A percentile compares a stretch with the other conserved stretches of the same genome.
Evolutionary conservation across 30 jellyfish, hydroid and myxozoan species (phyloP).

Genomic region (Turritopsis rubra): DNA sequence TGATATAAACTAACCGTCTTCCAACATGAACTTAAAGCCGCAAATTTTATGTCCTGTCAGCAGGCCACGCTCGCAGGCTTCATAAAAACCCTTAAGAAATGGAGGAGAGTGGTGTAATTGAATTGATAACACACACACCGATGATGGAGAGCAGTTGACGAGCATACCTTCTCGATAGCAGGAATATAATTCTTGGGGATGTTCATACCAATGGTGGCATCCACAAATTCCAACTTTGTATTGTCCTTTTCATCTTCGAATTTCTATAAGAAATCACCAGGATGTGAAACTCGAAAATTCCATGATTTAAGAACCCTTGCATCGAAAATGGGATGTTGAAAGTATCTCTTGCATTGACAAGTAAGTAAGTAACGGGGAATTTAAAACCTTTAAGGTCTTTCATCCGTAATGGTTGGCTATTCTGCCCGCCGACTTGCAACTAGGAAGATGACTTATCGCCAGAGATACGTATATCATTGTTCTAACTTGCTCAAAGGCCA

Average conservation of each 20-base stretch:
- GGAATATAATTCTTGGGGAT: conserved; percentile 93
- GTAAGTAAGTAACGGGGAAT: no score
- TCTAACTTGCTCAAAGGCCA: no score
- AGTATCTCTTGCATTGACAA: no score
- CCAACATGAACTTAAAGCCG: conserved; percentile 72
- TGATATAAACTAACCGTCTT: conserved; percentile 83
- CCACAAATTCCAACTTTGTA: conserved; percentile 84
- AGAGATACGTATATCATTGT: no score
- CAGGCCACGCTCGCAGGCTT: conserved; percentile 92
- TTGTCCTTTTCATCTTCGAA: conserved; percentile 55
- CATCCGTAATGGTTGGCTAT: no score
- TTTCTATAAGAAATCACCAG: conserved; percentile 47
- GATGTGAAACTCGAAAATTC: no score
- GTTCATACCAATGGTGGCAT: conserved; percentile 91
- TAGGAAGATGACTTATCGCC: no score
- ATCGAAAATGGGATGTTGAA: no score
- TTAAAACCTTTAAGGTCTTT: no score
- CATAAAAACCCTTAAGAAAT: conserved; percentile 65
- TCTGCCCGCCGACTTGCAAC: no score
- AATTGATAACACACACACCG: not conserved
- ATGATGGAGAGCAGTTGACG: not conserved
- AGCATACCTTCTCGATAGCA: conserved; percentile 81
- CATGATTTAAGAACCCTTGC: no score
- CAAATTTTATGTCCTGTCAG: conserved; percentile 77
- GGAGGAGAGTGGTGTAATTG: not conserved